phyloP scores from a whole-genome alignment of 2,888 invertebrate species.

The Tetragonula carbonaria region DNA sequence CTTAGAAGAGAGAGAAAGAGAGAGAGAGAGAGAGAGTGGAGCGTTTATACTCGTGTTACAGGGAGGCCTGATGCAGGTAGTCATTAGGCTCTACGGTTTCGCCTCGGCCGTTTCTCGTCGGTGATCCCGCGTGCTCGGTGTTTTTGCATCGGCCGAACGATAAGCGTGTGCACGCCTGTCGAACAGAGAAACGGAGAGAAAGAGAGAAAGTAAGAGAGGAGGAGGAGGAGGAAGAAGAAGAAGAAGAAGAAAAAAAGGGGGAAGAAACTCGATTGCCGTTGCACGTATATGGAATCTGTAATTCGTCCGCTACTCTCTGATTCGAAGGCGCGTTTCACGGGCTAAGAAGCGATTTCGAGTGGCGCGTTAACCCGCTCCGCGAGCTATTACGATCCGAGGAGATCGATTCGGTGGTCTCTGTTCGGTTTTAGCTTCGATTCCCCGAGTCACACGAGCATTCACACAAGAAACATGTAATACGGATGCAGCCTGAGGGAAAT shows the following conservation, averaged over 20 bases:
- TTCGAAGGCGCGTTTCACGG: slow-evolving; percentile 15
- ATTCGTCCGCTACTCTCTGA: slow-evolving; percentile 33
- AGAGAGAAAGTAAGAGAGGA: too few relatives aligned
- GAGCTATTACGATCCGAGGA: neutral
- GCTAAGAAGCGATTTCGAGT: slow-evolving; percentile 19
- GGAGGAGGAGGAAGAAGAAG: too few relatives aligned
- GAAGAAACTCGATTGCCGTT: slow-evolving; percentile 30
- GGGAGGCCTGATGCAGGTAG: slow-evolving; percentile 43
- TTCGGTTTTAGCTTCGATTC: neutral
- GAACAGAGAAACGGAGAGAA: slow-evolving; percentile 2
- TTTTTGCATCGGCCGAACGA: slow-evolving; percentile 30
- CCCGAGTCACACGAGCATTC: neutral
- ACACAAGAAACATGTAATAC: too few relatives aligned
- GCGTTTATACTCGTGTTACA: slow-evolving; percentile 42
- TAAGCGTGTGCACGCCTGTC: slow-evolving; percentile 17
- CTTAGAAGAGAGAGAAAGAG: slow-evolving; percentile 4
- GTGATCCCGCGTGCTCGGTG: slow-evolving; percentile 11
- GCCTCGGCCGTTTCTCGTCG: slow-evolving; percentile 20
- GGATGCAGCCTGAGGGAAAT: too few relatives aligned
- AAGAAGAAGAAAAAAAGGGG: too few relatives aligned
- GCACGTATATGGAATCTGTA: slow-evolving; percentile 35
- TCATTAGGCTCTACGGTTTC: slow-evolving; percentile 44
- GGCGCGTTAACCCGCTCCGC: slow-evolving; percentile 13
- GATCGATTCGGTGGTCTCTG: slow-evolving; percentile 13
- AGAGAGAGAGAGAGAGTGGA: neutral